A percentile compares a stretch with the other conserved stretches of the same genome.
Evolutionary conservation across 1,140 invertebrate species (phyloP).

Genomic region (Drosophila punjabiensis): DNA sequence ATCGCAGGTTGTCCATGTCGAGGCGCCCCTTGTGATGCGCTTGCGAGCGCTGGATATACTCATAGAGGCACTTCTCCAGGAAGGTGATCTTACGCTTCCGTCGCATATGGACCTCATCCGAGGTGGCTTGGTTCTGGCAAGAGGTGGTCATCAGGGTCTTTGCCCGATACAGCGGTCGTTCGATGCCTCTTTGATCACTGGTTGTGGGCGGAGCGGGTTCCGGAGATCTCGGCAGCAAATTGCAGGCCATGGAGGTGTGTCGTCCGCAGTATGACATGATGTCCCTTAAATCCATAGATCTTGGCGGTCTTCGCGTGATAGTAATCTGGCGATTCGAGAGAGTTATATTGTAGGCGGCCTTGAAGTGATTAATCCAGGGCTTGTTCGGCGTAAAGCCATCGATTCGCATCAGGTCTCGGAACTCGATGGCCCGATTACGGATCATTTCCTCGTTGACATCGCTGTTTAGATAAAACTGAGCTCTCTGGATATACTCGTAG

Average conservation of each 20-base stretch:
- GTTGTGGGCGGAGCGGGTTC: background rate
- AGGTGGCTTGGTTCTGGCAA: constrained; percentile 62
- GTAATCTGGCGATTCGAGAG: constrained; percentile 75
- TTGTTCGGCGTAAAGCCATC: constrained; percentile 77
- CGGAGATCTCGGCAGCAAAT: constrained; percentile 4
- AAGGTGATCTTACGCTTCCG: constrained; percentile 74
- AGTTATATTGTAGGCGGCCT: constrained; percentile 74
- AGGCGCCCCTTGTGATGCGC: constrained; percentile 64
- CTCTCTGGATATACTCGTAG: constrained; percentile 77
- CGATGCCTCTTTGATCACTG: constrained; percentile 5
- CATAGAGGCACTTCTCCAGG: constrained; percentile 66
- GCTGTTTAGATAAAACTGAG: constrained; percentile 64
- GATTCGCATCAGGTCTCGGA: constrained; percentile 69
- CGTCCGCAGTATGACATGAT: constrained; percentile 79
- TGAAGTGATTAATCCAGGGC: constrained; percentile 79
- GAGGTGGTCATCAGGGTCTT: constrained; percentile 58
- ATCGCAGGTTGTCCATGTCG: constrained; percentile 59
- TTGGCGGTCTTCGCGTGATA: constrained; percentile 66
- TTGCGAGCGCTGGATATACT: constrained; percentile 71
- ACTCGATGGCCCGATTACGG: constrained; percentile 70
- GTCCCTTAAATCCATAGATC: constrained; percentile 69
- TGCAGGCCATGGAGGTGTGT: constrained; percentile 39
- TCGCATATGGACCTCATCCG: constrained; percentile 55
- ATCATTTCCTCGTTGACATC: constrained; percentile 77
- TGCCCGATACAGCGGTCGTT: constrained; percentile 58